A percentile compares a stretch with the other conserved stretches of the same genome.
Conservation (phyloP, 2,888 invertebrate genomes). For the Spisula subtruncata region DNA sequence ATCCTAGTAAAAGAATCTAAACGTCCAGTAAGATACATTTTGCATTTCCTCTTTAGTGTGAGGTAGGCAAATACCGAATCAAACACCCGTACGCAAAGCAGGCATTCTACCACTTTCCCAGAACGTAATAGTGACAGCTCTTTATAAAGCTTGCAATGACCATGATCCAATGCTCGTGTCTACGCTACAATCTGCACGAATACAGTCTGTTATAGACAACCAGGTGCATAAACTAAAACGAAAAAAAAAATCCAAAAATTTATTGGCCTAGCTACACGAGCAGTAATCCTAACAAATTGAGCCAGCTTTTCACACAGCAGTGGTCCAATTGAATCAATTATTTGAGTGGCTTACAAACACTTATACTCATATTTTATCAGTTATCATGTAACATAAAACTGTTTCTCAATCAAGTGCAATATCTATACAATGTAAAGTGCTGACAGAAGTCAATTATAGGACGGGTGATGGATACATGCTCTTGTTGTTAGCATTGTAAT, state of each 20-base stretch:
- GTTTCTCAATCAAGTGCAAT: neutral
- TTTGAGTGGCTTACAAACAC: neutral
- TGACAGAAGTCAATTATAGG: neutral
- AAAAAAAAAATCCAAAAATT: neutral
- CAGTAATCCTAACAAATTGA: neutral
- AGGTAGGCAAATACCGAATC: no score
- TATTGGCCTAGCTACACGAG: neutral
- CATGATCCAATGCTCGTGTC: no score
- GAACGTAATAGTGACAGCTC: no score
- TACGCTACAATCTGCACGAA: no score
- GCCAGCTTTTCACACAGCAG: neutral
- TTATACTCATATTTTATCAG: conserved; percentile 19
- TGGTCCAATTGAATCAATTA: neutral
- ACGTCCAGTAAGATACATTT: no score
- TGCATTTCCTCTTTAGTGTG: no score
- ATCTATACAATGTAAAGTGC: neutral
- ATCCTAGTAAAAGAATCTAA: no score
- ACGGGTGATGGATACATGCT: neutral
- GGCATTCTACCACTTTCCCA: no score
- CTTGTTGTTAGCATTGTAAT: neutral
- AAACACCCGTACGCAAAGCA: no score
- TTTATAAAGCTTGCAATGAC: no score
- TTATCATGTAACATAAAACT: neutral
- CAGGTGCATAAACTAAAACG: neutral
- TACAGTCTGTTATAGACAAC: neutral